phyloP scores from a whole-genome alignment of 2,797 vertebrate genomes.

The Aulostomus chinensis region DNA sequence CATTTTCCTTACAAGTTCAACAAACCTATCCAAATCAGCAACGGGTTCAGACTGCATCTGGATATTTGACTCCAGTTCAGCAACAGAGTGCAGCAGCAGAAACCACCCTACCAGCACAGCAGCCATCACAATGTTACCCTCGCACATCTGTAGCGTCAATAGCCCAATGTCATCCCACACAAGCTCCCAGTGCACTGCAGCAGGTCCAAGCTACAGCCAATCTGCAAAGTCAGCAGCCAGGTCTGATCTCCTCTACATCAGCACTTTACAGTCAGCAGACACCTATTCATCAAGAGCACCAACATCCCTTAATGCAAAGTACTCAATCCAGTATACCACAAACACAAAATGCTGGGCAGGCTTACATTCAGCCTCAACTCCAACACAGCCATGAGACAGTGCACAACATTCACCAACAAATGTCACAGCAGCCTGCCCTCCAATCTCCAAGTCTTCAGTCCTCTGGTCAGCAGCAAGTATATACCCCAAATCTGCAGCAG shows the following conservation, averaged over 20 bases:
- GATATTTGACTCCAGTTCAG: slow-evolving; percentile 44
- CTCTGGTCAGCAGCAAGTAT: slow-evolving; percentile 46
- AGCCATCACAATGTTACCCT: slow-evolving; percentile 50
- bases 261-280: slow-evolving; percentile 66
- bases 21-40: slow-evolving; percentile 41
- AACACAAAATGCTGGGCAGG: slow-evolving; percentile 43
- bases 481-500: slow-evolving; percentile 34
- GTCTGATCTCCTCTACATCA: slow-evolving; percentile 54
- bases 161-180: slow-evolving; percentile 50
- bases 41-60: slow-evolving; percentile 36
- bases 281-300: slow-evolving; percentile 60
- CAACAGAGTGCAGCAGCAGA: slow-evolving; percentile 40
- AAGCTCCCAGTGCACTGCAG: slow-evolving; percentile 49
- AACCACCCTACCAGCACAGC: slow-evolving; percentile 43
- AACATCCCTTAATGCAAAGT: slow-evolving; percentile 46
- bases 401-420: slow-evolving; percentile 45
- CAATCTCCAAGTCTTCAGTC: slow-evolving; percentile 43
- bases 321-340: slow-evolving; percentile 40
- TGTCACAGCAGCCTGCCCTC: slow-evolving; percentile 26
- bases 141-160: slow-evolving; percentile 42
- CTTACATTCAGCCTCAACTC: slow-evolving; percentile 46
- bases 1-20: slow-evolving; percentile 30
- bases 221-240: slow-evolving; percentile 52
- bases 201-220: slow-evolving; percentile 40
- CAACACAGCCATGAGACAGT: slow-evolving; percentile 46